Evolutionary conservation across 2,888 invertebrate genomes (phyloP), one percentile per base, ranked within the genome.

Genomic region (Drosophila robusta): DNA sequence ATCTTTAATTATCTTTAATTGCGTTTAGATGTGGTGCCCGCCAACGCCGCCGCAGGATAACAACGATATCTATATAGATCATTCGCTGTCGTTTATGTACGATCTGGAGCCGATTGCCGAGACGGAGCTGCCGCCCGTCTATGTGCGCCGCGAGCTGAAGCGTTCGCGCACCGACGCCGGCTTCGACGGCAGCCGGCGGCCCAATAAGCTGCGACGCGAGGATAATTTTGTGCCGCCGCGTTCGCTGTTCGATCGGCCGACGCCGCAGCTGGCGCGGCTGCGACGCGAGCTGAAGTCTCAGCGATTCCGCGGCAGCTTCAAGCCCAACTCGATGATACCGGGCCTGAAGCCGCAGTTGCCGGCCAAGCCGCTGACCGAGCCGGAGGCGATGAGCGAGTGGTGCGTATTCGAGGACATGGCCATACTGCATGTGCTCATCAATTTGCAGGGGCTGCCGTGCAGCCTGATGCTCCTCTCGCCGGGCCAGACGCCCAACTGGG

Each of bases 41-140:
- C 99, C 98, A 62, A 99, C 99, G 18, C 99, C 99, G 64, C 98
- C 99, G 11, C 95, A 96, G 91, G 97, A 97, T 91, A 98, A 98
- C 88, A 95, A 96, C 90, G 99, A 99, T 92, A 94, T 98, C 62
- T 98, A 98, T 93, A 95, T 97, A 79, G 98, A 99, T 91, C 94
- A 95, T 80, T 95, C 96, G 68, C 93, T 97, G 91, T 94, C 95
- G 70, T 96, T 97, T 90, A 94, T 98, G 71, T 99, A 99, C 93
- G 96, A 98, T 69, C 93, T 94, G 79, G 93, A 93, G 41, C 90
- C 93, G 1, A 96, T 97, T 94, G 93, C 96, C 8, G 98, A 97
- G 90, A 93, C 95, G 2, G 95, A 96, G 88, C 93, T 97, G 66
- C 97, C 97, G 36, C 95, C 96, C 2, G 94, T 96, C 56, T 97